Evolutionary conservation across 2,888 invertebrate genomes (phyloP).

Genomic region (Chrysotoxum bicinctum): DNA sequence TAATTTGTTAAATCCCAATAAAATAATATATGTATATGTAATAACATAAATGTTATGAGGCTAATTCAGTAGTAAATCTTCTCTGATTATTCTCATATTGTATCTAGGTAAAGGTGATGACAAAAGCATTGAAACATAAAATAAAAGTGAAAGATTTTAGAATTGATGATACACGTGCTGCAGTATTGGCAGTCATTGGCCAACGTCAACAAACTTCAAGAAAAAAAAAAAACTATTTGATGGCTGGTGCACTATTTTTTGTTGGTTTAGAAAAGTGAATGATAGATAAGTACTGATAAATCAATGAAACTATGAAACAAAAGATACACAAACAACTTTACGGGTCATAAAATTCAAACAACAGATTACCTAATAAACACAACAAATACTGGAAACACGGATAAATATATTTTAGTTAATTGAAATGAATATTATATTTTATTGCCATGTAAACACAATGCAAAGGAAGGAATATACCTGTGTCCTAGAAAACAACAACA

Average conservation of each 20-base stretch:
- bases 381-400: neutral
- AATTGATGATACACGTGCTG: constrained; percentile 54
- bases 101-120: constrained; percentile 9
- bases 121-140: constrained; percentile 64
- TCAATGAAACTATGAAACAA: constrained; percentile 38
- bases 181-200: constrained; percentile 47
- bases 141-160: constrained; percentile 39
- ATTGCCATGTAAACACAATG: neutral
- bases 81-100: neutral
- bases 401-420: neutral
- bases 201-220: constrained; percentile 60
- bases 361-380: neutral
- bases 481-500: neutral
- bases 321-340: neutral
- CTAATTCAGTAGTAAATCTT: neutral
- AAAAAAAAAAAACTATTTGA: neutral
- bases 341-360: constrained; percentile 1
- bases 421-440: neutral
- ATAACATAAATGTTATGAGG: neutral
- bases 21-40: too few relatives aligned
- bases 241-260: constrained; percentile 17
- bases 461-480: neutral
- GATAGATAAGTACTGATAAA: constrained; percentile 48
- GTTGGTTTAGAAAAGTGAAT: neutral
- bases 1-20: neutral